A percentile compares a stretch with the other conserved stretches of the same genome.
Conservation (phyloP, 2,888 invertebrate genomes). For the Cyclophora albipunctata region DNA sequence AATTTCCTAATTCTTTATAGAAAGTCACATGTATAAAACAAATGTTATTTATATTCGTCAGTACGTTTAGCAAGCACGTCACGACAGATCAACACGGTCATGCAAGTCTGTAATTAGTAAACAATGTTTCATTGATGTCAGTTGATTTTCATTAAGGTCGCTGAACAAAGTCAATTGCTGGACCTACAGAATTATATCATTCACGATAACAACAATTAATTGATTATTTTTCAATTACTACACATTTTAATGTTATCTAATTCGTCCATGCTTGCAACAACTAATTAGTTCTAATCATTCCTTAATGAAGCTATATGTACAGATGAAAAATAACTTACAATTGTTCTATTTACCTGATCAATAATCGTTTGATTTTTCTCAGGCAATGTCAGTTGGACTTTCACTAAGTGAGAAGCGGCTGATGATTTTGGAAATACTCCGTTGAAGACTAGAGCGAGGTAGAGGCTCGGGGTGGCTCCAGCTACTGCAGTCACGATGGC, state of each 20-base stretch:
- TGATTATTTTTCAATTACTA: no score
- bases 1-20: slow-evolving; percentile 16
- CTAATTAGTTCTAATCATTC: neutral
- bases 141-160: slow-evolving; percentile 16
- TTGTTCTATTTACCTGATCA: slow-evolving; percentile 75
- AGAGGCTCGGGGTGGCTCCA: slow-evolving; percentile 86
- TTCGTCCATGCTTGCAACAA: no score
- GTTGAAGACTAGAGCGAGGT: slow-evolving; percentile 87
- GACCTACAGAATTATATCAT: neutral
- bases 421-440: slow-evolving; percentile 82
- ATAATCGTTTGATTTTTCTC: slow-evolving; percentile 84
- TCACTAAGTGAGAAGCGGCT: slow-evolving; percentile 79
- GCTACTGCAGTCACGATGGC: slow-evolving; percentile 89
- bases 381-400: slow-evolving; percentile 80
- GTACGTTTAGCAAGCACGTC: slow-evolving; percentile 16
- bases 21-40: slow-evolving; percentile 13
- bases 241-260: no score
- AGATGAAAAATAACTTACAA: neutral
- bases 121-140: slow-evolving; percentile 21
- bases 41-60: slow-evolving; percentile 12
- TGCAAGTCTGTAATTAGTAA: slow-evolving; percentile 18
- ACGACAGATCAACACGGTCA: slow-evolving; percentile 19
- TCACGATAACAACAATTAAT: slow-evolving; percentile 4
- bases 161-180: neutral
- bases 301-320: neutral